Base-by-base conservation (phyloP, 2,888 invertebrate genomes). In the Latheticus oryzae region DNA sequence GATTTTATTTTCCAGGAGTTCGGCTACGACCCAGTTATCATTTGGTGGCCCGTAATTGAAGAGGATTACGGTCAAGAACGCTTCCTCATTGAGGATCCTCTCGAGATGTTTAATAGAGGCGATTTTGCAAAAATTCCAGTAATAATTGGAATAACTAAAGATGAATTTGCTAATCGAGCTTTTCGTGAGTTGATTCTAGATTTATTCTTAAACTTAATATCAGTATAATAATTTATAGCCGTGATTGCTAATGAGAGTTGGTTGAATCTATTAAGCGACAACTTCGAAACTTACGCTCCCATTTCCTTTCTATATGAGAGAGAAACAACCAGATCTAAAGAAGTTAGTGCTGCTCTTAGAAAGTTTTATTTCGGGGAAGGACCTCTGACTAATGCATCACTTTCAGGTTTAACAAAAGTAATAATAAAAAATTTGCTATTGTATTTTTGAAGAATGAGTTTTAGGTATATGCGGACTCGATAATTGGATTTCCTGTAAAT, bases 21-120 rank as follows among this genome's bases (percentile, higher is more conserved):
- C 70, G 79, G 80, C 23, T 76, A 66, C 32, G 82, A 85, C 65
- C 85, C 86, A 0, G 70, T 83, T 0, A 60, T 78, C 0, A 64
- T 85, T 1, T 89, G 87, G 86, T 76, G 76, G 5, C 86, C 87
- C 0, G 85, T 88, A 0, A 78, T 89, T 2, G 89, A 89, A 70
- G 81, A 81, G 0, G 85, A 87, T 69, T 82, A 85, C 61, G 87
- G 87, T 0, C 85, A 87, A 67, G 86, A 87, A 65, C 79, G 87
- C 55, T 90, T 88, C 73, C 75, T 90, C 5, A 64, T 79, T 0
- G 83, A 82, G 7, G 82, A 87, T 67, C 89, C 89, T 0, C 76
- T 81, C 23, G 80, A 81, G 28, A 78, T 85, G 3, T 84, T 87
- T 45, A 77, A 80, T 19, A 73, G 81, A 50, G 85, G 86, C 1